Conservation (phyloP, 2,888 invertebrate species). For the Lasioglossum oenotherae region DNA sequence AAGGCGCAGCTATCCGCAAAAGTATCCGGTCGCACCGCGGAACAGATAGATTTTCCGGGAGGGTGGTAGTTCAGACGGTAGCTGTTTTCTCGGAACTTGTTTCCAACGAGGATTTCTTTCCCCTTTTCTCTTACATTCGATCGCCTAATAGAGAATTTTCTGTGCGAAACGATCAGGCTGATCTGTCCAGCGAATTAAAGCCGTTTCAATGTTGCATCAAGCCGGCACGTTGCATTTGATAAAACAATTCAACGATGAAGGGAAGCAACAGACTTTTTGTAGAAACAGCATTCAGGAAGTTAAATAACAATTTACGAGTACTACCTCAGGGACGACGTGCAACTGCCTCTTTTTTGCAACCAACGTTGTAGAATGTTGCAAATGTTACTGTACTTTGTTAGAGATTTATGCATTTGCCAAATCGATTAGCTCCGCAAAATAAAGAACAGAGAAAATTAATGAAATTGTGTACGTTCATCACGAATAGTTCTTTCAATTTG, state of each 20-base stretch:
- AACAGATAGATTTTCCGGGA: background rate
- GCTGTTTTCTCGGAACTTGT: background rate
- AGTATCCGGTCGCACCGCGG: conserved; percentile 11
- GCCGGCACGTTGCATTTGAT: background rate
- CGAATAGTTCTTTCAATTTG: too few species aligned
- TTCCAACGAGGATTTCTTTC: background rate
- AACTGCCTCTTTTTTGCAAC: background rate
- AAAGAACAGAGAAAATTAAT: background rate
- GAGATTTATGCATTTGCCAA: background rate
- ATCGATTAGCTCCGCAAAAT: background rate
- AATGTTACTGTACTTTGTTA: background rate
- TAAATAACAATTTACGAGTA: background rate
- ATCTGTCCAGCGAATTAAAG: background rate
- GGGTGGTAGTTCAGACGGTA: background rate
- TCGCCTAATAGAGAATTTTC: background rate
- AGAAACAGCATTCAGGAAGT: background rate
- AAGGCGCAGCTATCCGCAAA: conserved; percentile 10
- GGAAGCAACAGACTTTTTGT: background rate
- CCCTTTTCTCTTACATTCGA: background rate
- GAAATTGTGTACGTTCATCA: too few species aligned
- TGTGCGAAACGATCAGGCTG: background rate
- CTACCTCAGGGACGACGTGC: background rate
- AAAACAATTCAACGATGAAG: too few species aligned
- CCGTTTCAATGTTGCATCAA: background rate
- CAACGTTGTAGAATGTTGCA: background rate